Evolutionary conservation across 2,797 vertebrate genomes (phyloP).

Genomic region (Lepus townsendii): DNA sequence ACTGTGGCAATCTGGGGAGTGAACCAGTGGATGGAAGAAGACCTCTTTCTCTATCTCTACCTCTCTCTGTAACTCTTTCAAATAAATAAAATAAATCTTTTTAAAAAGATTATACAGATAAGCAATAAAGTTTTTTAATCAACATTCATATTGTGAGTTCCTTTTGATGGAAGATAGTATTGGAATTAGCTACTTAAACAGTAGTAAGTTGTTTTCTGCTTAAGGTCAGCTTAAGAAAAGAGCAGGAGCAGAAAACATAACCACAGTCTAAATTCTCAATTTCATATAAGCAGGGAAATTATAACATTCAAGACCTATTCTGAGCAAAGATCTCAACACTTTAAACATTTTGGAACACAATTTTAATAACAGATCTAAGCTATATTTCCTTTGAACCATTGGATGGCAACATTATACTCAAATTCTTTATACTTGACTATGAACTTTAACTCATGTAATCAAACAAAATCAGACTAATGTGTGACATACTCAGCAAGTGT

Average conservation of each 20-base stretch:
- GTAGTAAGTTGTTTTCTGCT: constrained; percentile 52
- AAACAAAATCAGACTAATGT: constrained; percentile 71
- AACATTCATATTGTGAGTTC: not conserved
- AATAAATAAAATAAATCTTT: too few species aligned
- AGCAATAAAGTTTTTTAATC: constrained; percentile 59
- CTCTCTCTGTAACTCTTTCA: too few species aligned
- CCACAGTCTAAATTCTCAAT: constrained; percentile 42
- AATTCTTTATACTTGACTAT: constrained; percentile 67
- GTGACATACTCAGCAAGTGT: constrained; percentile 60
- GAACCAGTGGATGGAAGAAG: too few species aligned
- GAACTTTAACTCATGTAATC: constrained; percentile 73
- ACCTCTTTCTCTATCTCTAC: too few species aligned
- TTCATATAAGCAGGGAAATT: constrained; percentile 65
- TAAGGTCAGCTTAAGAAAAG: constrained; percentile 42
- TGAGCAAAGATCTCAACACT: constrained; percentile 56
- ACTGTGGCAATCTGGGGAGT: too few species aligned
- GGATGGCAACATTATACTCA: constrained; percentile 48
- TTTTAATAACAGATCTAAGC: constrained; percentile 71
- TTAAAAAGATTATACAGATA: constrained; percentile 16
- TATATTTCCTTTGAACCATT: constrained; percentile 71
- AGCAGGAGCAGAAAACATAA: constrained; percentile 55
- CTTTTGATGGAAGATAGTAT: constrained; percentile 61
- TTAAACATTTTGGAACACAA: constrained; percentile 66
- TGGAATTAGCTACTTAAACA: constrained; percentile 64
- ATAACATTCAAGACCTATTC: constrained; percentile 48